Evolutionary conservation across 2,888 invertebrate species (phyloP).

Genomic region (Galerucella nymphaeae): DNA sequence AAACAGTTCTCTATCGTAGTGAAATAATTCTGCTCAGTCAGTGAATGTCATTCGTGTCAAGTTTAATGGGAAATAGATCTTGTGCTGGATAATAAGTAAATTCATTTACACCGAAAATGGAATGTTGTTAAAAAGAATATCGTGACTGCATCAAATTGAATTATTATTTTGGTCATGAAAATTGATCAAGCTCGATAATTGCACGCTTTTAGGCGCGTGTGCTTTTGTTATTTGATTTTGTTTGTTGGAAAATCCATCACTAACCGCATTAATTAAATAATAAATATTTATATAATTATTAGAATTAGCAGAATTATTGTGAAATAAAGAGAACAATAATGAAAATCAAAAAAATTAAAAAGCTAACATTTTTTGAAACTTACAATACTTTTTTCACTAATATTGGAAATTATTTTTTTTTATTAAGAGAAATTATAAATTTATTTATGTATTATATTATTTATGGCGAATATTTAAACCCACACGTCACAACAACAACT

Average conservation of each 20-base stretch:
- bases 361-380: background rate
- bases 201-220: background rate
- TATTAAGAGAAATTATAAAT: background rate
- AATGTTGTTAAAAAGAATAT: background rate
- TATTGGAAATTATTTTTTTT: background rate
- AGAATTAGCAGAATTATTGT: background rate
- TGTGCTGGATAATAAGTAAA: background rate
- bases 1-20: background rate
- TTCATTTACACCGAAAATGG: background rate
- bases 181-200: background rate
- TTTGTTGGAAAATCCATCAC: background rate
- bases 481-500: constrained; percentile 37
- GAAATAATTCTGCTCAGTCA: too few species aligned
- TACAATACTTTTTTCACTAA: background rate
- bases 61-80: constrained; percentile 1
- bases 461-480: constrained; percentile 29
- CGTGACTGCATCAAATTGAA: constrained; percentile 4
- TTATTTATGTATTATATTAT: background rate
- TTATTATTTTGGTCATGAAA: background rate
- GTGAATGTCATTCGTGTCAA: background rate
- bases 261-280: background rate
- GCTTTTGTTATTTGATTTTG: background rate
- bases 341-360: too few species aligned
- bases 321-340: too few species aligned
- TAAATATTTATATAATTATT: background rate